phyloP scores from a whole-genome alignment of 2,888 invertebrate genomes.

The Hoplodrina blanda region DNA sequence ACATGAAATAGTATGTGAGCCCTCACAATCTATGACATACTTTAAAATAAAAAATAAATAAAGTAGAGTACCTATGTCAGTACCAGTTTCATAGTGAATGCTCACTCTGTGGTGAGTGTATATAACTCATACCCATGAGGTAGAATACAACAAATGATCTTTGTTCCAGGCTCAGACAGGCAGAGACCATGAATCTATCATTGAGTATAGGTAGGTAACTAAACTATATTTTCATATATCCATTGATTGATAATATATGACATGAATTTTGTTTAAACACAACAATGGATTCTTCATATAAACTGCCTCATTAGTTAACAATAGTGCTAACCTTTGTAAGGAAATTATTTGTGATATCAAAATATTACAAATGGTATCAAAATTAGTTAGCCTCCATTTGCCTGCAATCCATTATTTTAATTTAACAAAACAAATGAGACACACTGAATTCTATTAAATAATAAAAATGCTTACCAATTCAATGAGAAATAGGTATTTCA shows the following conservation, averaged over 20 bases:
- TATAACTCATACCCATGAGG: not conserved
- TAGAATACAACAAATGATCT: not conserved
- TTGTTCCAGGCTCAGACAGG: not conserved
- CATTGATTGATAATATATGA: constrained; percentile 1
- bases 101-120: not conserved
- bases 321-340: not conserved
- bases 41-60: no score
- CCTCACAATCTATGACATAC: no score
- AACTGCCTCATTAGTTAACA: constrained; percentile 1
- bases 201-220: not conserved
- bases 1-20: no score
- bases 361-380: not conserved
- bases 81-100: not conserved
- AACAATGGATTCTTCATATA: not conserved
- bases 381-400: no score
- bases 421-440: not conserved
- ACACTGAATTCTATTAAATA: not conserved
- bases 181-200: not conserved
- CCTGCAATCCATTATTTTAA: not conserved
- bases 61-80: not conserved
- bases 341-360: not conserved
- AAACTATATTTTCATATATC: not conserved
- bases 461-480: constrained; percentile 29
- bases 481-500: not conserved
- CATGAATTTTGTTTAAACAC: constrained; percentile 2